Base-by-base conservation (phyloP, 1,140 invertebrate species). In the Pseudomyrmex sp. region DNA sequence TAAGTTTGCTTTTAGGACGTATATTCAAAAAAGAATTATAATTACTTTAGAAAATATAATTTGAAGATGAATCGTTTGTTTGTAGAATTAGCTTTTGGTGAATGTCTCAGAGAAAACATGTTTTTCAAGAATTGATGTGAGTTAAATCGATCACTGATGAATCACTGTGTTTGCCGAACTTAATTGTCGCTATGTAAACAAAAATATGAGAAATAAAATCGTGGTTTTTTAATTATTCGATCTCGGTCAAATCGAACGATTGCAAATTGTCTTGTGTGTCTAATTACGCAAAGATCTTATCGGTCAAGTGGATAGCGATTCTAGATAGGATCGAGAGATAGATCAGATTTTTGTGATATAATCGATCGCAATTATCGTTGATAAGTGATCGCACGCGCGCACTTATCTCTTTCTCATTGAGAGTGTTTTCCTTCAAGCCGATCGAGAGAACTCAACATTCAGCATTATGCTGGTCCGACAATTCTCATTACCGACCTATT, bases 401-500 rank as follows among this genome's bases (percentile, higher is more conserved):
- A 35, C 48, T 56, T 1, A 80, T 70, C 56, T 54, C 66, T 80
- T 80, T 80, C 15, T 12, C 20, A 72, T 80, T 54, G 54, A 56
- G n/a, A 66, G 54, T 79, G 52, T 79, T 79, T 70, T 10, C 65
- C 56, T 70, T 79, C 65, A n/a, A 79, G 52, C 15, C 44, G 65
- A 79, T 79, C 65, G 76, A 26, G 35, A 68, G 85, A 87, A 84
- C 50, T 66, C 59, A 35, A 68, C 73, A 73, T 84, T 88, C 84
- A 63, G 82, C 77, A 86, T 90, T 90, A 88, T 83, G 69, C 72
- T 88, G 63, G 79, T 74, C 73, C 86, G 88, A 90, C 87, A 87
- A 88, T 74, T 91, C 87, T 90, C 88, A 90, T 91, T 91, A 90
- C 35, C 88, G 85, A 91, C 85, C 89, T 88, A 91, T 91, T 89